Conservation (phyloP, 2,888 invertebrate genomes). For the Xestoiulus laeticollis region DNA sequence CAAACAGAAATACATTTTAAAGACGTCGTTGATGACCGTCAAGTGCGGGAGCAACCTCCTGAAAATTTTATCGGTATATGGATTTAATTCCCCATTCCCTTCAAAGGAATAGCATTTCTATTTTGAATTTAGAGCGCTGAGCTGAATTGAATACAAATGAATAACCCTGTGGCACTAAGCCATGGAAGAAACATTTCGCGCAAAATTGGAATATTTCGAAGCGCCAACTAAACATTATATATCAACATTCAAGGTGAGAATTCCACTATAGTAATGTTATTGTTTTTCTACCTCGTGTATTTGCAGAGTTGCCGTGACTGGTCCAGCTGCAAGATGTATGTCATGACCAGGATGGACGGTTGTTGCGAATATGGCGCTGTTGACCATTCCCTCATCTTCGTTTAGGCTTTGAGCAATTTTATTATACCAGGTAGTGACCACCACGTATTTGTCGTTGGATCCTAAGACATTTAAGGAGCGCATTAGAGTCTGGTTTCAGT, state of each 20-base stretch:
- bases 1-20: no score
- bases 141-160: no score
- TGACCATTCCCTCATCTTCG: slow-evolving; percentile 53
- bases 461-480: neutral
- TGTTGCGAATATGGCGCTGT: slow-evolving; percentile 53
- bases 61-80: no score
- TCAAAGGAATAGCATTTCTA: no score
- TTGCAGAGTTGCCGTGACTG: slow-evolving; percentile 53
- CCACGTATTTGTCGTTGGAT: slow-evolving; percentile 49
- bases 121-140: no score
- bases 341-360: slow-evolving; percentile 54
- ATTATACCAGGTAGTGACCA: slow-evolving; percentile 55
- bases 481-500: neutral
- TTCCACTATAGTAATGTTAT: neutral
- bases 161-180: no score
- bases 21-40: no score
- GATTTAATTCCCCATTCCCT: no score
- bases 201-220: no score
- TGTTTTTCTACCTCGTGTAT: neutral
- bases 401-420: slow-evolving; percentile 51
- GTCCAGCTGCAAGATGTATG: slow-evolving; percentile 50
- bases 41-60: no score
- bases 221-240: no score
- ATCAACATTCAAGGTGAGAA: neutral
- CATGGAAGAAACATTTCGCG: no score